phyloP scores from a whole-genome alignment of 2,888 invertebrate genomes.

The Marronus borbonicus region DNA sequence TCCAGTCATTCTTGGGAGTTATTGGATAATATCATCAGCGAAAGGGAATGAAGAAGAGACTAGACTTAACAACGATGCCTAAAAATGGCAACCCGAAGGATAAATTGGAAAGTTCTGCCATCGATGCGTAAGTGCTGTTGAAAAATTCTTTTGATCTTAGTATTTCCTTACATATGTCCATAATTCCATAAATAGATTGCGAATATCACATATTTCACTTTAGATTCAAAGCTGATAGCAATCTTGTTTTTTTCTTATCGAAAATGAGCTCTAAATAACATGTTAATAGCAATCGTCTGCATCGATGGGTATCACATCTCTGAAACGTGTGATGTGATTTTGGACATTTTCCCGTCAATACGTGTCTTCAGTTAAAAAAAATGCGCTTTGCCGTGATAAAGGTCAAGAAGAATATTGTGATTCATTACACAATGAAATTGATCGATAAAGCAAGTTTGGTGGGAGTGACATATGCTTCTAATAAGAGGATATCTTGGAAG shows the following conservation, averaged over 20 bases:
- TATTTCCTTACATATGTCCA: not conserved
- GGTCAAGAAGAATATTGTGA: too few relatives aligned
- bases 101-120: not conserved
- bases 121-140: conserved; percentile 15
- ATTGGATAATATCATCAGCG: too few relatives aligned
- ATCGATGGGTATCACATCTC: not conserved
- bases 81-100: conserved; percentile 2
- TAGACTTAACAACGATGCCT: conserved; percentile 30
- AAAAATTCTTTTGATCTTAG: too few relatives aligned
- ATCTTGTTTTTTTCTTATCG: not conserved
- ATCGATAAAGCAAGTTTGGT: too few relatives aligned
- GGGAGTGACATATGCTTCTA: too few relatives aligned
- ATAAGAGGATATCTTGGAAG: too few relatives aligned
- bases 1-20: not conserved
- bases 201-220: not conserved
- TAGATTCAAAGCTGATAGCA: not conserved
- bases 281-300: not conserved
- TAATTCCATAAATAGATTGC: not conserved
- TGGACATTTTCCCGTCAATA: not conserved
- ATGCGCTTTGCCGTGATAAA: too few relatives aligned
- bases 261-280: not conserved
- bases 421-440: too few relatives aligned
- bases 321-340: not conserved
- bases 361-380: not conserved
- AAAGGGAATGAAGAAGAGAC: conserved; percentile 22